These are phyloP conservation scores for Drosophila nasuta DNA, from an alignment of 1,140 invertebrate species.

Conservation along the genomic window DNA sequence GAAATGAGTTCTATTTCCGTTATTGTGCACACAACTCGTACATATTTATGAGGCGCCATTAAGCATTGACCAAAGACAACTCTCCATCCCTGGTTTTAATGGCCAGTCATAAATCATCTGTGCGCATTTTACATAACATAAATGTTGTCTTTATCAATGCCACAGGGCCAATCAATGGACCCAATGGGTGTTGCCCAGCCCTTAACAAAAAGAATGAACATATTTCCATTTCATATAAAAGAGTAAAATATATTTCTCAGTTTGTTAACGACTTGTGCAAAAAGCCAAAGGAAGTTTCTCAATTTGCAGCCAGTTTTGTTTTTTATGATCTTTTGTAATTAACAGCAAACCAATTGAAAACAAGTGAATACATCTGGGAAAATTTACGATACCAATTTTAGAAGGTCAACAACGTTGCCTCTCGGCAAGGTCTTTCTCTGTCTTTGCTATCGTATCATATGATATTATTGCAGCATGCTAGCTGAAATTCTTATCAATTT, in stretches of 20 bases:
- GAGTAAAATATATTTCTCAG: slow-evolving; percentile 1
- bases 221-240: slow-evolving; percentile 13
- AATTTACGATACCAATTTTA: too few species aligned
- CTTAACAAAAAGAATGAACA: not conserved
- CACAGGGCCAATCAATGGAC: slow-evolving; percentile 3
- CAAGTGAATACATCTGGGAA: too few species aligned
- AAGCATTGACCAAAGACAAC: slow-evolving; percentile 27
- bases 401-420: not conserved
- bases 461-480: slow-evolving; percentile 10
- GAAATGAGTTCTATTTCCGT: slow-evolving; percentile 53
- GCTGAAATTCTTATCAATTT: slow-evolving; percentile 15
- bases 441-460: slow-evolving; percentile 6
- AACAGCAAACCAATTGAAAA: slow-evolving; percentile 10
- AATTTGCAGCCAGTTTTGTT: slow-evolving; percentile 17
- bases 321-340: slow-evolving; percentile 20
- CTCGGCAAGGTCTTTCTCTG: not conserved
- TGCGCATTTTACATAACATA: slow-evolving; percentile 43
- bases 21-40: slow-evolving; percentile 13
- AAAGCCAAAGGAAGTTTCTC: slow-evolving; percentile 9
- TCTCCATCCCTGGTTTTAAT: slow-evolving; percentile 21
- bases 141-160: slow-evolving; percentile 31
- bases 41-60: slow-evolving; percentile 50
- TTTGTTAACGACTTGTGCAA: slow-evolving; percentile 24
- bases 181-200: slow-evolving; percentile 8
- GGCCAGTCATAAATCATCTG: slow-evolving; percentile 42